Evolutionary conservation across 2,113 vertebrate genomes (phyloP).

Genomic region (Rhinolophus sinicus): DNA sequence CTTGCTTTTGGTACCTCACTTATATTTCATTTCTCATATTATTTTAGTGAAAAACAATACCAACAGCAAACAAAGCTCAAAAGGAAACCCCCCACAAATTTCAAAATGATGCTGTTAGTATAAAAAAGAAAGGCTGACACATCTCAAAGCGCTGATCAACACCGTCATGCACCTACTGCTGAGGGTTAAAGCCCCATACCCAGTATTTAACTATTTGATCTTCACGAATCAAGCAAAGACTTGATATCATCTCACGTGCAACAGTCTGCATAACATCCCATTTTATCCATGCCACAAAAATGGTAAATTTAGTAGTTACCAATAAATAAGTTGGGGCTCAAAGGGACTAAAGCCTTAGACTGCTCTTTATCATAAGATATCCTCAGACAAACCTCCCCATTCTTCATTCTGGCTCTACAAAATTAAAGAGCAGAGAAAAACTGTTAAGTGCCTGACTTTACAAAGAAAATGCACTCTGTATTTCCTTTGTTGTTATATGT

Average conservation of each 20-base stretch:
- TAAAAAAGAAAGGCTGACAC: slow-evolving; percentile 79
- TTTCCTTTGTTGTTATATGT: slow-evolving; percentile 46
- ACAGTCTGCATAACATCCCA: slow-evolving; percentile 88
- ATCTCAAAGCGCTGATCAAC: slow-evolving; percentile 85
- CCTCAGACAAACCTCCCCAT: slow-evolving; percentile 98
- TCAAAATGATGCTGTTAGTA: slow-evolving; percentile 88
- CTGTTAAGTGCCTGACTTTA: slow-evolving; percentile 74
- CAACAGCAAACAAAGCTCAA: slow-evolving; percentile 83
- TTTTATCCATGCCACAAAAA: slow-evolving; percentile 92
- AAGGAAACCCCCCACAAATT: slow-evolving; percentile 78
- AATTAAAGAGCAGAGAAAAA: slow-evolving; percentile 90
- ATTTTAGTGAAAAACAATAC: slow-evolving; percentile 79
- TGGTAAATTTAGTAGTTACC: slow-evolving; percentile 94
- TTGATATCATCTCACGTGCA: slow-evolving; percentile 88
- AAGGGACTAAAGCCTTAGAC: slow-evolving; percentile 88
- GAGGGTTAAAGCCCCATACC: slow-evolving; percentile 84
- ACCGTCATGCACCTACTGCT: slow-evolving; percentile 86
- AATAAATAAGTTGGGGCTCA: slow-evolving; percentile 87
- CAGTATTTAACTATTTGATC: slow-evolving; percentile 67
- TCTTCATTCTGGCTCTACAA: slow-evolving; percentile 98
- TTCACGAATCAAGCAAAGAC: slow-evolving; percentile 83
- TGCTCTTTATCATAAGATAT: slow-evolving; percentile 94
- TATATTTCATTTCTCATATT: slow-evolving; percentile 79
- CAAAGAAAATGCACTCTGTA: slow-evolving; percentile 60
- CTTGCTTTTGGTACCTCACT: slow-evolving; percentile 84